phyloP scores from a whole-genome alignment of 1,140 invertebrate species.

The Drosophila tropicalis region DNA sequence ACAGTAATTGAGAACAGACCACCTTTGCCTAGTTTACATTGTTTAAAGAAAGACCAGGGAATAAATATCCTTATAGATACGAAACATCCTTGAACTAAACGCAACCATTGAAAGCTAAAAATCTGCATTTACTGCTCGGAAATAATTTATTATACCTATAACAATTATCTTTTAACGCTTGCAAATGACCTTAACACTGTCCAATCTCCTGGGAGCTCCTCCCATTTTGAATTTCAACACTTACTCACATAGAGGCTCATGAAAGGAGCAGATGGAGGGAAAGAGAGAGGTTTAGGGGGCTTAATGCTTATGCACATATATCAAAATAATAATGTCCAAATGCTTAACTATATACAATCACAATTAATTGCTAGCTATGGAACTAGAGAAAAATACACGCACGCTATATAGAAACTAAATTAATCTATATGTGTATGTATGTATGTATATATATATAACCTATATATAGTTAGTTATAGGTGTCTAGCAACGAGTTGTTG shows the following conservation, averaged over 20 bases:
- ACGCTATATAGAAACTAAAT: neutral
- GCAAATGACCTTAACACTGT: neutral
- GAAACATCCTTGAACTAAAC: too few relatives aligned
- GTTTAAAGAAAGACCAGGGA: too few relatives aligned
- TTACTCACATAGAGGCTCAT: neutral
- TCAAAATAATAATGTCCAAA: slow-evolving; percentile 8
- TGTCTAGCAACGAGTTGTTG: neutral
- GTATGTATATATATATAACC: neutral
- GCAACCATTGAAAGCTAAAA: too few relatives aligned
- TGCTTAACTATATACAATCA: slow-evolving; percentile 6
- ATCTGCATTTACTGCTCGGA: too few relatives aligned
- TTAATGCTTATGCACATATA: neutral
- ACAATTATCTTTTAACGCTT: neutral
- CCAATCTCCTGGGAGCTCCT: neutral
- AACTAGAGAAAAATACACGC: neutral
- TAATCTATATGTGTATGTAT: neutral
- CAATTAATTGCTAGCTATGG: slow-evolving; percentile 2
- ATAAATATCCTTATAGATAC: too few relatives aligned
- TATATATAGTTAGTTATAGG: neutral
- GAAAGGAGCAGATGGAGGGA: neutral
- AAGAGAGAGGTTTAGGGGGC: neutral
- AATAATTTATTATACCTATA: neutral
- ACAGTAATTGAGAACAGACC: too few relatives aligned
- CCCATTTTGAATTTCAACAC: too few relatives aligned
- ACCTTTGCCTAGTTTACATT: too few relatives aligned